Evolutionary conservation across 2,113 vertebrate genomes (phyloP).

Genomic region (Xenus cinereus): DNA sequence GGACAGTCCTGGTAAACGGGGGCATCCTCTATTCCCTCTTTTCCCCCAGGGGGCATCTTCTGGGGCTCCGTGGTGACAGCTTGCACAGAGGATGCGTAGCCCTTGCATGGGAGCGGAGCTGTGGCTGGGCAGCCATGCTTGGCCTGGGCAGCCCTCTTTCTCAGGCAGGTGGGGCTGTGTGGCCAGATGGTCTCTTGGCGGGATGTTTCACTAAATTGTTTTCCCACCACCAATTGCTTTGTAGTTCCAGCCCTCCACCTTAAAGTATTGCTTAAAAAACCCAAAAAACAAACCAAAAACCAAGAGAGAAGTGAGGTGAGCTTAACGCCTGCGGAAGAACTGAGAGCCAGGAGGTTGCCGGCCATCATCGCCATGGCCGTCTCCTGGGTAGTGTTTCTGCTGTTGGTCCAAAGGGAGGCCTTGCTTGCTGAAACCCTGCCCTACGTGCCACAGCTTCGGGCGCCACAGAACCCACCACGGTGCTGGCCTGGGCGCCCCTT

Average conservation of each 20-base stretch:
- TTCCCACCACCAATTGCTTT: not conserved
- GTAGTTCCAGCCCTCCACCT: not conserved
- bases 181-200: not conserved
- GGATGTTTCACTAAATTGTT: not conserved
- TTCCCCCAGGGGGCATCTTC: not conserved
- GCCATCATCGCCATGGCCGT: rapidly evolving
- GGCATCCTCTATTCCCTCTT: not conserved
- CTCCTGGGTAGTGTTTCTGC: not conserved
- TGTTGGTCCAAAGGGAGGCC: not conserved
- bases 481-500: rapidly evolving
- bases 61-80: not conserved
- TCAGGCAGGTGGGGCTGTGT: not conserved
- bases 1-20: not conserved
- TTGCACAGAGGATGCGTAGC: not conserved
- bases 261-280: not conserved
- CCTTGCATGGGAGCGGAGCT: not conserved
- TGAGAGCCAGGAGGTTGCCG: not conserved
- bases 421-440: not conserved
- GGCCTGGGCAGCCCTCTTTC: not conserved
- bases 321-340: not conserved
- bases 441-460: not conserved
- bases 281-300: rapidly evolving
- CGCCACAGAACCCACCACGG: rapidly evolving
- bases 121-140: not conserved
- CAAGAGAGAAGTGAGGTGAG: not conserved